Conservation (phyloP, 2,797 vertebrate species). For the Babyrousa celebensis region DNA sequence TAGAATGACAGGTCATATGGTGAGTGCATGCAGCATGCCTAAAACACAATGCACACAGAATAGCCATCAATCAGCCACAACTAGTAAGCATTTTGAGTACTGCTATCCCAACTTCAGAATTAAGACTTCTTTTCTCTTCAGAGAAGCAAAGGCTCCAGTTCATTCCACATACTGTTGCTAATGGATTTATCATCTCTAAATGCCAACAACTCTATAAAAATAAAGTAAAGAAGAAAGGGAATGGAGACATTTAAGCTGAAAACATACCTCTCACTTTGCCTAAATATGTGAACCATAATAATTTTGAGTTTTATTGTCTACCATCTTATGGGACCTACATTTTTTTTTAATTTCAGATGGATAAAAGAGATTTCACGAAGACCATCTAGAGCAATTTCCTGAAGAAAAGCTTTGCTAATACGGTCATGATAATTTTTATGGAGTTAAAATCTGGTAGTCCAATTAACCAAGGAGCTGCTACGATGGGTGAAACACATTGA, state of each 20-base stretch:
- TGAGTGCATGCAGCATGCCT: not conserved
- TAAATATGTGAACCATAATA: not conserved
- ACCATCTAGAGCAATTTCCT: not conserved
- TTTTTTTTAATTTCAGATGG: not conserved
- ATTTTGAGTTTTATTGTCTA: not conserved
- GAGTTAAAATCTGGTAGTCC: constrained; percentile 44
- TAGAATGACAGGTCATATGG: not conserved
- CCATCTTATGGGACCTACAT: not conserved
- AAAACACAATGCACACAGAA: not conserved
- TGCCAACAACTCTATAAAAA: constrained; percentile 32
- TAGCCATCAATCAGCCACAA: not conserved
- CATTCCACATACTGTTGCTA: not conserved
- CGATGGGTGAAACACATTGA: constrained; percentile 68
- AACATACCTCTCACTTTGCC: not conserved
- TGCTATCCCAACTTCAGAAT: not conserved
- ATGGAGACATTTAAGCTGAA: not conserved
- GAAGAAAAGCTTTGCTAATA: not conserved
- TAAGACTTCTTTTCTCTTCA: not conserved
- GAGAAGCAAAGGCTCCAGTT: not conserved
- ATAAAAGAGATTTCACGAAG: constrained; percentile 50
- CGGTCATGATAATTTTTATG: constrained; percentile 68
- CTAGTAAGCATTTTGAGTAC: not conserved
- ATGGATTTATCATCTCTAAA: constrained; percentile 19
- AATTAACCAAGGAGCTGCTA: constrained; percentile 58
- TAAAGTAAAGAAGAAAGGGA: constrained; percentile 1